phyloP scores from a whole-genome alignment of 92 coral and sea anemone genomes.

The Epizoanthus ramosus region DNA sequence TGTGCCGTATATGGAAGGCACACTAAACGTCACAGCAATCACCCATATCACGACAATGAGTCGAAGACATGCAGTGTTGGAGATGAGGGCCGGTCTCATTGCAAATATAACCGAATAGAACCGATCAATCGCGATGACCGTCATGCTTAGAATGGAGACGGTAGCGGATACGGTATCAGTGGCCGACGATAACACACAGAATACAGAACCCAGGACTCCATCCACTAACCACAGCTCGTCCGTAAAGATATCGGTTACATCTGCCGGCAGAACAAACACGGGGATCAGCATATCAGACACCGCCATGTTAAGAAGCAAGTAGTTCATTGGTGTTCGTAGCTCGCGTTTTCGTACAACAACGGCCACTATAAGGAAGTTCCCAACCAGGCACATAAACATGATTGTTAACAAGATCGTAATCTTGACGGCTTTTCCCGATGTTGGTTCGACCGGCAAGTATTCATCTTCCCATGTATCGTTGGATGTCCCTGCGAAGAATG shows the following conservation, averaged over 20 bases:
- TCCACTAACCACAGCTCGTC: slow-evolving; percentile 1
- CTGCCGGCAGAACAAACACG: slow-evolving; percentile 1
- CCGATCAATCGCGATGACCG: neutral
- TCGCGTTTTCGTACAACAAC: neutral
- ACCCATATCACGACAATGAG: neutral
- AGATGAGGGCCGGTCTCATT: neutral
- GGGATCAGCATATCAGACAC: slow-evolving; percentile 10
- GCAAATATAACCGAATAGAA: neutral
- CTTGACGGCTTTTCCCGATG: neutral
- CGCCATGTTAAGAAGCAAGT: slow-evolving; percentile 4
- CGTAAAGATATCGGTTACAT: neutral
- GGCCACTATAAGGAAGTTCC: neutral
- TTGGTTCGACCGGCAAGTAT: neutral
- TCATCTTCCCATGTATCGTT: neutral
- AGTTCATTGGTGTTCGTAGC: slow-evolving; percentile 4
- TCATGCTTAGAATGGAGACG: neutral
- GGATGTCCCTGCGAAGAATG: neutral
- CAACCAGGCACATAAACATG: neutral
- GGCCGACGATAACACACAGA: neutral
- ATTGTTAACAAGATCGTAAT: neutral
- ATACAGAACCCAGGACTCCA: neutral
- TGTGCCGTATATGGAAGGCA: neutral
- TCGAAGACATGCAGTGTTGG: neutral
- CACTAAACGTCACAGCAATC: neutral
- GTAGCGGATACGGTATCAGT: neutral